Base-by-base conservation (phyloP, 2,113 vertebrate species). In the Hemicordylus capensis region DNA sequence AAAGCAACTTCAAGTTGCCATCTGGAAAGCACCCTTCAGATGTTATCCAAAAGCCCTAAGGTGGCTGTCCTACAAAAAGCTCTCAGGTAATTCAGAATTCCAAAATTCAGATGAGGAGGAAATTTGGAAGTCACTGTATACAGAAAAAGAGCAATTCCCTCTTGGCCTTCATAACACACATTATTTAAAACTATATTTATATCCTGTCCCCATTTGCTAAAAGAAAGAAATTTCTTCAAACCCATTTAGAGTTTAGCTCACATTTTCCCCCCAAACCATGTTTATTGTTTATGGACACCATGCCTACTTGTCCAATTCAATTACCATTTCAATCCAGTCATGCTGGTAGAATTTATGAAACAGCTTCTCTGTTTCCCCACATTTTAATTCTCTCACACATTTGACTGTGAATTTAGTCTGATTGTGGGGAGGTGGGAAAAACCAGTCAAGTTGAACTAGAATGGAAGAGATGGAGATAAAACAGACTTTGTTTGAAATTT, bases 351-450 rank as follows among this genome's bases (percentile, higher is more conserved):
- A 85, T 17, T 15, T 58, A 17, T 74, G 75, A 34, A 78, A 56
- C 39, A 81, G 44, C 61, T 89, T 89, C 76, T 74, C 66, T 37
- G 31, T 89, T 93, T 89, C n/a, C 51, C 85, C 76, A 22, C 20
- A 84, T 83, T 84, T 90, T 87, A 83, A 84, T 63, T 87, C 78
- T 76, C 83, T 75, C 44, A 74, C 19, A 54, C 6, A 81, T 80
- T 54, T 83, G n/a, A 58, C 34, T 4, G 0, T 69, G 78, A 88
- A 87, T 92, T 0, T 6, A 84, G 84, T 69, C 46, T 83, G 76
- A 85, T 59, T 85, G 46, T 0, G 15, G 73, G 15, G 20, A 37
- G 39, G 14, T 24, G 59, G 56, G 28, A 81, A 69, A 44, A 87
- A 64, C 85, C 75, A 82, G 69, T 17, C 26, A 78, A 67, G 3